phyloP scores from a whole-genome alignment of 2,797 vertebrate genomes.

The Scomberomorus guttatus region DNA sequence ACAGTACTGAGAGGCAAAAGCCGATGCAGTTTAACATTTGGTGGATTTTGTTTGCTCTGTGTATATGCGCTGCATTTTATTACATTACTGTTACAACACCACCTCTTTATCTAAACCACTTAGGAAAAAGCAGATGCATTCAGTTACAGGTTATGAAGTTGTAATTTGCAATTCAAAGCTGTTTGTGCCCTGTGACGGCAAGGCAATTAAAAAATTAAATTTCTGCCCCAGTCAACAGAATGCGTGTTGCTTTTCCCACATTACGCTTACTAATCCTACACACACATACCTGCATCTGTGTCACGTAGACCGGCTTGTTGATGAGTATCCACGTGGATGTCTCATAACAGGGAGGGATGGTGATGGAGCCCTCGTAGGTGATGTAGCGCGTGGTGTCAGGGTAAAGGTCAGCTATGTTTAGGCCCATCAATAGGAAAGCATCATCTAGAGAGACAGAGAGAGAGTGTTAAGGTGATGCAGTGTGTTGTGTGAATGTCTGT shows the following conservation, averaged over 20 bases:
- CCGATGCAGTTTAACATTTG: not conserved
- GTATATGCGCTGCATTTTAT: conserved; percentile 10
- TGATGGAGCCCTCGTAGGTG: conserved; percentile 98
- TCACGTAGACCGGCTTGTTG: conserved; percentile 98
- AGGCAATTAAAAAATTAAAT: conserved; percentile 25
- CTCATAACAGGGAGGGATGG: conserved; percentile 96
- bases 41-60: conserved; percentile 5
- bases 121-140: conserved; percentile 19
- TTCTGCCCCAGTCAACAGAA: conserved; percentile 19
- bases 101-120: conserved; percentile 29
- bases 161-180: conserved; percentile 52
- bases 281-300: conserved; percentile 94
- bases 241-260: not conserved
- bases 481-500: conserved; percentile 11
- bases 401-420: conserved; percentile 95
- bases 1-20: not conserved
- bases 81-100: conserved; percentile 12
- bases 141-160: conserved; percentile 18
- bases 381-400: conserved; percentile 97
- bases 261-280: not conserved
- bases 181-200: conserved; percentile 2
- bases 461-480: conserved; percentile 2
- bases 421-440: conserved; percentile 94
- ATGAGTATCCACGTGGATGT: conserved; percentile 98
- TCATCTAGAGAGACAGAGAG: conserved; percentile 86